Base-by-base conservation (phyloP, 2,888 invertebrate genomes). In the Cephus runcator region DNA sequence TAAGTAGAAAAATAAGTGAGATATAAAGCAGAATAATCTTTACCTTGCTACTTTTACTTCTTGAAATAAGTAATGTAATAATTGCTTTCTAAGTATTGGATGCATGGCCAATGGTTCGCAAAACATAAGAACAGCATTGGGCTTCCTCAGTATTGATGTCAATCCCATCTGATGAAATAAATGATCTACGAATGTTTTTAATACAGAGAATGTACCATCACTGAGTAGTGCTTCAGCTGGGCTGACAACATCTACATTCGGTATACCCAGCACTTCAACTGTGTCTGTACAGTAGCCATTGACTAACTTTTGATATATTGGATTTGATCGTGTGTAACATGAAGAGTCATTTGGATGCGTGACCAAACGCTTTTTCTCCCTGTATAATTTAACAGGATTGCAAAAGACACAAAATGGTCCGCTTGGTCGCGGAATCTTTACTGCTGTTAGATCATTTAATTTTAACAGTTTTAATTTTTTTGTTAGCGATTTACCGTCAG, bases 11-110 rank as follows among this genome's bases (percentile, higher is more conserved):
- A 40, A 74, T 34, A 73, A 34, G 11, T 73, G 33, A 75, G 11
- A 30, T 71, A 74, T 40, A 73, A 68, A 69, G 69, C 68, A 35
- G 74, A 35, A 79, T 40, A 69, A 77, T 76, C 11, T 4, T 71
- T 84, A 92, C 92, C 92, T 91, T 56, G 92, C 89, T 77, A 92
- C 88, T 87, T 92, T 92, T 9, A 91, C 89, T 82, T 92, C 91
- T 83, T 92, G 91, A 83, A 92, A 92, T 75, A 92, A 85, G 79
- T 92, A 92, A 82, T 92, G 91, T 40, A 92, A 79, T 74, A 92
- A 82, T 69, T 92, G 90, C 79, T 90, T 91, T 69, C 92, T 89
- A 34, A 92, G 84, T 2, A 83, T 80, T 11, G 90, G 88, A 83
- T 90, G 88, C 87, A 92, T 91, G 4, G 90, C 89, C 34, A 91